Evolutionary conservation across 2,113 vertebrate genomes (phyloP).

Genomic region (Nibea coibor): DNA sequence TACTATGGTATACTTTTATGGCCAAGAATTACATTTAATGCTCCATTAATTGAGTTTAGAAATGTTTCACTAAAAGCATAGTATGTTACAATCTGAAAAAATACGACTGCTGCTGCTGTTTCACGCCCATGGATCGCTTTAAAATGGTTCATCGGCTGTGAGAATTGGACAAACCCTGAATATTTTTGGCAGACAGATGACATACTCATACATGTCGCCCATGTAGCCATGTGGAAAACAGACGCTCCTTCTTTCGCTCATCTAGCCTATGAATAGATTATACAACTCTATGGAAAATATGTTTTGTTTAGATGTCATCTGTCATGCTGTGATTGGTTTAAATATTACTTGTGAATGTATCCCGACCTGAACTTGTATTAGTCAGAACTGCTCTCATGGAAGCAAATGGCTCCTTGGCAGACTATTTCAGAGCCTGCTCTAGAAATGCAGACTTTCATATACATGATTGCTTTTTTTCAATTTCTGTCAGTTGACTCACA

Average conservation of each 20-base stretch:
- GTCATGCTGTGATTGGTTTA: conserved; percentile 21
- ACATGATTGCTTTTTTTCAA: conserved; percentile 74
- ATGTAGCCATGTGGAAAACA: neutral
- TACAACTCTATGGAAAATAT: neutral
- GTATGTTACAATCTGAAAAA: neutral
- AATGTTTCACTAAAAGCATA: neutral
- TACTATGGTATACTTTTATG: neutral
- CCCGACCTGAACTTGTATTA: conserved; percentile 26
- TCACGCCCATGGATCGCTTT: no score
- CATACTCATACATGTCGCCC: neutral
- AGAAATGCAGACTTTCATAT: conserved; percentile 42
- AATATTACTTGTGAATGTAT: conserved; percentile 29
- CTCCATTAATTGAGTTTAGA: neutral
- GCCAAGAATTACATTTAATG: neutral
- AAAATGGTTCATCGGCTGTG: neutral
- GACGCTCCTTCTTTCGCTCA: neutral
- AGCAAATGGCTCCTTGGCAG: conserved; percentile 42
- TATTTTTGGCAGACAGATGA: neutral
- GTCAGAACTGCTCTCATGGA: conserved; percentile 14
- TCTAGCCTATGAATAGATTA: conserved; percentile 18
- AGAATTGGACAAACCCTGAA: neutral
- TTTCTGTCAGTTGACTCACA: conserved; percentile 59
- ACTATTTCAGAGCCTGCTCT: conserved; percentile 55
- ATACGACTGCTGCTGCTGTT: neutral
- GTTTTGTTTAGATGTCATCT: conserved; percentile 18